A percentile compares a stretch with the other conserved stretches of the same genome.
phyloP scores from a whole-genome alignment of 2,113 vertebrate species.

The Candoia aspera region DNA sequence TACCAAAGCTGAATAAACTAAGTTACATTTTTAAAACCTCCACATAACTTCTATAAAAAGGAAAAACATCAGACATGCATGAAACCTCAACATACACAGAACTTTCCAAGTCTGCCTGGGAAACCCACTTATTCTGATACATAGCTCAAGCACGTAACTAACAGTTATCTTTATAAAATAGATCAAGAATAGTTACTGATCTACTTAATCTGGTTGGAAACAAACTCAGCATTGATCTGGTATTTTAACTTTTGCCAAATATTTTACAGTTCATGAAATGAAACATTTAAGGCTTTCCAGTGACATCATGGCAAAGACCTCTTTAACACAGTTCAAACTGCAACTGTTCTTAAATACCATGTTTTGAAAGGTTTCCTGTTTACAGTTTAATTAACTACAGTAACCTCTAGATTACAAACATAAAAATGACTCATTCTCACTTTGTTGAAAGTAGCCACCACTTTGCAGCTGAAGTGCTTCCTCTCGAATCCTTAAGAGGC shows the following conservation, averaged over 20 bases:
- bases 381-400: not conserved
- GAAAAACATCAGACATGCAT: not conserved
- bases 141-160: not conserved
- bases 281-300: not conserved
- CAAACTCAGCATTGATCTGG: not conserved
- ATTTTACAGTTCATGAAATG: not conserved
- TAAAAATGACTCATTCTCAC: not conserved
- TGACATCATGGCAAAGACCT: not conserved
- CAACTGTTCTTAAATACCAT: not conserved
- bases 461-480: conserved; percentile 5
- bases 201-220: not conserved
- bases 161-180: not conserved
- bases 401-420: not conserved
- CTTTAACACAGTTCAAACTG: not conserved
- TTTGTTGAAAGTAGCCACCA: not conserved
- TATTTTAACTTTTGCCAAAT: not conserved
- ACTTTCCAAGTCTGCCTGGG: not conserved
- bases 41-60: not conserved
- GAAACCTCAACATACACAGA: not conserved
- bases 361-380: not conserved
- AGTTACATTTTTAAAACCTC: not conserved
- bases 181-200: not conserved
- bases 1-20: not conserved
- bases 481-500: conserved; percentile 9
- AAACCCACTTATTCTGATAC: not conserved